Evolutionary conservation across 2,888 invertebrate genomes (phyloP), one percentile per base, ranked within the genome.

Genomic region (Mimas tiliae): DNA sequence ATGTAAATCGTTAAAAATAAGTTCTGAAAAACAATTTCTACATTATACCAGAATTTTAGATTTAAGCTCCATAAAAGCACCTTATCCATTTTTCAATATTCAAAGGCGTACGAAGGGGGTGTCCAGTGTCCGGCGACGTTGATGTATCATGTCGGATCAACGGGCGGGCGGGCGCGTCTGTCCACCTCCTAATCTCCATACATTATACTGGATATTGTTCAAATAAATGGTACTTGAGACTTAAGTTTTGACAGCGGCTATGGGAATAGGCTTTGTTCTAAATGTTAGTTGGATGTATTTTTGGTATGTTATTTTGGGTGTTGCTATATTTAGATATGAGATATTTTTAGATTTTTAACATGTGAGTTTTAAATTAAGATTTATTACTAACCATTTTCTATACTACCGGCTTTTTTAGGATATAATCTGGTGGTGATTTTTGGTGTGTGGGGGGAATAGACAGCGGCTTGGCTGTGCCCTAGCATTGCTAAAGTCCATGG

Each of bases 101-200:
- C 27, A 38, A 34, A 11, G 55, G 48, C 16, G 79, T 82, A 80
- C 16, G 85, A 81, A 84, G 86, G 91, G 86, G 85, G 86, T 88
- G 90, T 86, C 87, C 91, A 89, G 84, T 89, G 91, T 87, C 90
- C 87, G 70, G 69, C 80, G 94, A 94, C 94, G 91, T 93, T 94
- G 94, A 94, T 93, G 93, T 93, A 94, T 94, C 90, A 91, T 88
- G 90, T 86, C 89, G 93, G 93, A 91, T 93, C 93, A 93, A 80
- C 83, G 84, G 78, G 80, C 85, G 83, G 79, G 80, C 77, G 78
- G 75, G 78, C 89, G 87, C 92, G 91, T 91, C 92, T 91, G 92
- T 92, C 92, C 90, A 84, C 89, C 83, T 84, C 92, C 91, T 93
- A 93, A 93, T 93, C 92, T 93, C 92, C 92, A 92, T 92, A 92